Evolutionary conservation across 37 sponge, comb jelly and placozoan species (phyloP).

Genomic region (Haliclona indistincta): DNA sequence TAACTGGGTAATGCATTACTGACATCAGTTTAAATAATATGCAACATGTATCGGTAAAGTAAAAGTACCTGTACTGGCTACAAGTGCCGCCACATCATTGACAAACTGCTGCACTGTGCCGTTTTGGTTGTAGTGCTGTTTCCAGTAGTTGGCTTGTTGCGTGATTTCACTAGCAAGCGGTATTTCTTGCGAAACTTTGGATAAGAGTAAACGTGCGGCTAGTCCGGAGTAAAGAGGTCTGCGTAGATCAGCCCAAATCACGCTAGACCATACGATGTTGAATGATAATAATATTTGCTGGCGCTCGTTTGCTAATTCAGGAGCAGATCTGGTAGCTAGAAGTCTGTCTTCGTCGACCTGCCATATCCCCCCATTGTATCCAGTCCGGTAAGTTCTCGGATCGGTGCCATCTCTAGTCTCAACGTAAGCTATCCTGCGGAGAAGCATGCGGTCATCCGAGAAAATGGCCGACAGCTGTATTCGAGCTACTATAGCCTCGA

Average conservation of each 20-base stretch:
- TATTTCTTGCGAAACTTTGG: slow-evolving; percentile 5
- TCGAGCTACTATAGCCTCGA: no score
- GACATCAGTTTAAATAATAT: no score
- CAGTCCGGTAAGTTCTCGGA: slow-evolving; percentile 21
- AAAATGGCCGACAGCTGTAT: no score
- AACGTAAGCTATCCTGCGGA: slow-evolving; percentile 22
- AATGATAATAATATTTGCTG: slow-evolving; percentile 11
- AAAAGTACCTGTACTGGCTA: no score
- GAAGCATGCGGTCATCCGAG: no score
- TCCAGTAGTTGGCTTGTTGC: slow-evolving; percentile 54
- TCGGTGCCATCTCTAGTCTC: slow-evolving; percentile 42
- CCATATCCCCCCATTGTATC: slow-evolving; percentile 67
- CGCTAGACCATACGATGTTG: slow-evolving; percentile 21
- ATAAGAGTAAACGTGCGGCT: slow-evolving; percentile 42
- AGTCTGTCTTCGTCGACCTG: slow-evolving; percentile 31
- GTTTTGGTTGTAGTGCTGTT: slow-evolving; percentile 19
- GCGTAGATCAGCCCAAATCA: slow-evolving; percentile 36
- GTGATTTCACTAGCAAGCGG: slow-evolving; percentile 18
- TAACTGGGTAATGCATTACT: no score
- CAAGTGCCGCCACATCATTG: no score
- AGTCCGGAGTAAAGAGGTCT: slow-evolving; percentile 50
- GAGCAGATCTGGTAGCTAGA: slow-evolving; percentile 1
- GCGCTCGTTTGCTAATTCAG: neutral
- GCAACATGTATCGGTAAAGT: no score
- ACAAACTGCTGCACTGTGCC: neutral